Conservation (phyloP, 92 coral and sea anemone genomes). For the Epizoanthus illoricatus region DNA sequence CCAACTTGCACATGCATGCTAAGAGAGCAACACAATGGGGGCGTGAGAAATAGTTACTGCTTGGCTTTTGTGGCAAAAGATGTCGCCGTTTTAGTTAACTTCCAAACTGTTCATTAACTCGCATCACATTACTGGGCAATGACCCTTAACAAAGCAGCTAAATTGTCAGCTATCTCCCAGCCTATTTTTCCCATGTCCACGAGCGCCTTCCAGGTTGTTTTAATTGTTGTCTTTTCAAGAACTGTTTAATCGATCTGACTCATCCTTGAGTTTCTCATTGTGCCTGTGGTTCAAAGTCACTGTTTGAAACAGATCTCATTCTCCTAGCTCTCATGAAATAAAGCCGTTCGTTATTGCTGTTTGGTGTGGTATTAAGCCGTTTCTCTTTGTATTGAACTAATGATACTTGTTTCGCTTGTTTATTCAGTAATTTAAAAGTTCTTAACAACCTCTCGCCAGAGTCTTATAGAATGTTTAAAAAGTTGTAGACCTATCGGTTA, state of each 20-base stretch:
- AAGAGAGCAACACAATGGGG: neutral
- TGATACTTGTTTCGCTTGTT: slow-evolving; percentile 10
- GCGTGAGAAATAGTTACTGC: slow-evolving; percentile 7
- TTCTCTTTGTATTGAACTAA: neutral
- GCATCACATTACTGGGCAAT: neutral
- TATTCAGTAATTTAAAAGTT: neutral
- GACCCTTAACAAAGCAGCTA: neutral
- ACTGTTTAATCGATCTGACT: neutral
- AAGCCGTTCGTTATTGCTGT: neutral
- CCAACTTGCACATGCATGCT: slow-evolving; percentile 12
- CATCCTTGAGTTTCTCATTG: neutral
- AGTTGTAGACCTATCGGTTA: too few relatives aligned
- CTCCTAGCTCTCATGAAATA: neutral
- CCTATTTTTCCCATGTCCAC: slow-evolving; percentile 22
- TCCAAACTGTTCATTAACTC: slow-evolving; percentile 20
- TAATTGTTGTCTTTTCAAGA: slow-evolving; percentile 16
- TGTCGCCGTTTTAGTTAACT: slow-evolving; percentile 8
- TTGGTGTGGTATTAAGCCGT: neutral
- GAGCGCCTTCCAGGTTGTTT: neutral
- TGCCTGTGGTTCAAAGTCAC: neutral
- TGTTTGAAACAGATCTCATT: neutral
- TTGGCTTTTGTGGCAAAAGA: slow-evolving; percentile 20
- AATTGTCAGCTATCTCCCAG: neutral
- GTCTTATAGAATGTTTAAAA: neutral
- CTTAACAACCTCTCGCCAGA: neutral